Conservation (phyloP, 2,113 vertebrate genomes). For the Apodemus speciosus region DNA sequence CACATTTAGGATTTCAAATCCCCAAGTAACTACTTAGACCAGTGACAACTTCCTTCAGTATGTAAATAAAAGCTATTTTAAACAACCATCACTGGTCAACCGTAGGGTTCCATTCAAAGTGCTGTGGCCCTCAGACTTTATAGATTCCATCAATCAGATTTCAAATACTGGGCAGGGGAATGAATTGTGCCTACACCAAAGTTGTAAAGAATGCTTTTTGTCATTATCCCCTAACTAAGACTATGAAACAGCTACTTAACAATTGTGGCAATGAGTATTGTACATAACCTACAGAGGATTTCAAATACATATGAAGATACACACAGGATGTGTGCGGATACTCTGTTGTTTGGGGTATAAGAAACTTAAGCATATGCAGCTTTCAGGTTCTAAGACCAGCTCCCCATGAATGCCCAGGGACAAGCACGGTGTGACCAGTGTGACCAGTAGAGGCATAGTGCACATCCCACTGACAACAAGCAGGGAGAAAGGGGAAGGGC, state of each 20-base stretch:
- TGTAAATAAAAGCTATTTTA: neutral
- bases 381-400: neutral
- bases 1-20: constrained; percentile 7
- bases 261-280: neutral
- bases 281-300: neutral
- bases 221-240: neutral
- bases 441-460: neutral
- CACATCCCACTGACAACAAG: neutral
- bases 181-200: neutral
- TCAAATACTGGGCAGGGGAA: neutral
- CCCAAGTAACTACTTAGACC: neutral
- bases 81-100: neutral
- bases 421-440: neutral
- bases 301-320: neutral
- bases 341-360: no score
- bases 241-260: neutral
- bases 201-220: neutral
- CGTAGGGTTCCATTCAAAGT: neutral
- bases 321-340: neutral
- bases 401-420: neutral
- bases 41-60: neutral
- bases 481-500: neutral
- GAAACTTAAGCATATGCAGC: neutral
- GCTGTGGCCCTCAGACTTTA: no score
- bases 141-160: neutral